Evolutionary conservation across 1,140 invertebrate species (phyloP).

Genomic region (Solenopsis invicta): DNA sequence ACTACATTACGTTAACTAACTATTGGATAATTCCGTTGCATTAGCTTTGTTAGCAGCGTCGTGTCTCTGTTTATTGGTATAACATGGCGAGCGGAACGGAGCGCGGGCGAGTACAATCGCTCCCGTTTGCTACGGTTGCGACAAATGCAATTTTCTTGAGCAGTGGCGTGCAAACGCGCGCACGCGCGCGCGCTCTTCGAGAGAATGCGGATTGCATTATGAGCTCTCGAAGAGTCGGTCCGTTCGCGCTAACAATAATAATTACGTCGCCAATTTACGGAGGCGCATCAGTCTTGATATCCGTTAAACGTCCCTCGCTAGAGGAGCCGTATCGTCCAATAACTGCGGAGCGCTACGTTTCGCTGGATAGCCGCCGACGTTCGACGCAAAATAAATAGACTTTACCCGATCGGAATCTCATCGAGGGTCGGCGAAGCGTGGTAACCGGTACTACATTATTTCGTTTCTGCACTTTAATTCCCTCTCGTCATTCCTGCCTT

Average conservation of each 20-base stretch:
- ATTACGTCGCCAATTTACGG: constrained; percentile 53
- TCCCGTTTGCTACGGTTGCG: constrained; percentile 49
- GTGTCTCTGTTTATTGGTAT: constrained; percentile 53
- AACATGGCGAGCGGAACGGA: constrained; percentile 21
- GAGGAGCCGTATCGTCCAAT: background rate
- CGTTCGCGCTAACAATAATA: constrained; percentile 50
- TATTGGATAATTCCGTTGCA: constrained; percentile 54
- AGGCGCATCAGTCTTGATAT: constrained; percentile 54
- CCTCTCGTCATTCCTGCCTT: constrained; percentile 14
- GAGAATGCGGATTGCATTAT: constrained; percentile 49
- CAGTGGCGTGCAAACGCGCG: constrained; percentile 50
- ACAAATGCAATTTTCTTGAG: constrained; percentile 61
- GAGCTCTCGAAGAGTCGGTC: constrained; percentile 38
- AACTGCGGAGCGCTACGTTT: constrained; percentile 1
- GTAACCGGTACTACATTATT: constrained; percentile 45
- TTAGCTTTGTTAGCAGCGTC: constrained; percentile 45
- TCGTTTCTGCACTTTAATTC: constrained; percentile 33
- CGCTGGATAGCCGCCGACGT: background rate
- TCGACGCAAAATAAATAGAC: constrained; percentile 38
- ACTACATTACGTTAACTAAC: constrained; percentile 59
- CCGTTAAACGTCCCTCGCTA: constrained; percentile 6
- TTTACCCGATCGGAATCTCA: constrained; percentile 36
- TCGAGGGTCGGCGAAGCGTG: constrained; percentile 24
- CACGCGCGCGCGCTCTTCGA: constrained; percentile 24
- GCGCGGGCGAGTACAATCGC: background rate